Evolutionary conservation across 2,888 invertebrate genomes (phyloP), one percentile per base, ranked within the genome.

Genomic region (Hirtodrosophila trivittata): DNA sequence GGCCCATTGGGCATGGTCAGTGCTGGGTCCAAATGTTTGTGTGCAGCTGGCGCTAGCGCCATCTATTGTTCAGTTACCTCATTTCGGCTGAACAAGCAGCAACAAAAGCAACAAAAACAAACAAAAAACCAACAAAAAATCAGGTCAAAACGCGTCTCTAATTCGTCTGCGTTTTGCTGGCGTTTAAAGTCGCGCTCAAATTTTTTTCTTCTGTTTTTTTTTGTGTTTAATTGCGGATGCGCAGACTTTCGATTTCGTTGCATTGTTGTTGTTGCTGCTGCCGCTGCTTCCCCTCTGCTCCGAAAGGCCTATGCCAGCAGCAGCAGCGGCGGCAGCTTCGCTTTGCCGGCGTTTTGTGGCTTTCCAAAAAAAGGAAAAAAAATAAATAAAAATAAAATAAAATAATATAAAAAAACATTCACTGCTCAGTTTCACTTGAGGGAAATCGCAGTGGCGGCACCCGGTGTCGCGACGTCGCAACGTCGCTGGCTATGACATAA

Each of bases 191-290:
- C 70, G 72, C 75, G 65, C 37, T 70, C 66, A 60, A 60, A 47
- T 60, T 69, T 18, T 46, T 32, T 30, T 28, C n/a, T 49, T 10
- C 14, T 49, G 37, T 49, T 26, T 9, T 16, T 30, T 13, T 59
- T 52, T 21, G 5, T 51, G 60, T 82, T 80, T 86, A 80, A 80
- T 80, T 86, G 80, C 80, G 80, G 80, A 80, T 80, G 86, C 80
- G 85, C 69, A 75, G 86, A 80, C 86, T 80, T 86, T 80, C 80
- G 83, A 86, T 80, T 80, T 80, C 72, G 58, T 85, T 78, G 77
- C 65, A 65, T 42, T 55, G 28, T 16, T 43, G 12, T 32, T 55
- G 30, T 32, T 49, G 28, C 3, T 59, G 43, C 16, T 45, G 28
- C 10, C 21, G 25, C 6, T 60, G 13, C 33, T 25, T n/a, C 51